phyloP scores from a whole-genome alignment of 2,113 vertebrate species.

The Glaucidium brasilianum region DNA sequence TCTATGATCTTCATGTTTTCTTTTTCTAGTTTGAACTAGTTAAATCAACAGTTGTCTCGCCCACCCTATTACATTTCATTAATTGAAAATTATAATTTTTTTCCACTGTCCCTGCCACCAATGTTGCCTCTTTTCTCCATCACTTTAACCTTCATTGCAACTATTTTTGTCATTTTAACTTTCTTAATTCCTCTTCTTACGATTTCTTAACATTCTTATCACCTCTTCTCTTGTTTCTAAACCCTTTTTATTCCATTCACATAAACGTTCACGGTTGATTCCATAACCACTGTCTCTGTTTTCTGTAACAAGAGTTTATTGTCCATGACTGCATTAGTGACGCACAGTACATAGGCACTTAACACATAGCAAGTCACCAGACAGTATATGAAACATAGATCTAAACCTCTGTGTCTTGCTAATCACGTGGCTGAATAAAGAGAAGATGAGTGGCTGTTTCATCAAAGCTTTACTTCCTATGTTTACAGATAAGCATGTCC shows the following conservation, averaged over 20 bases:
- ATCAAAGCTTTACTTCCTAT: neutral
- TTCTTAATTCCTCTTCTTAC: neutral
- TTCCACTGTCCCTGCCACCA: neutral
- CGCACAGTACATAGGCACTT: neutral
- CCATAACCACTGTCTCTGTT: neutral
- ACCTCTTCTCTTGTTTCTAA: neutral
- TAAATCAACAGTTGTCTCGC: neutral
- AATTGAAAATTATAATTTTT: neutral
- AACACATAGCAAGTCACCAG: neutral
- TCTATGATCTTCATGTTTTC: neutral
- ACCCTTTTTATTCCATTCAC: neutral
- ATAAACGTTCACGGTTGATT: neutral
- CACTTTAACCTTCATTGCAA: neutral
- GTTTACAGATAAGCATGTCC: neutral
- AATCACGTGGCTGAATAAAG: neutral
- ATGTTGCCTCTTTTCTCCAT: neutral
- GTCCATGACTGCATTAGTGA: neutral
- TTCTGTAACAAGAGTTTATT: neutral
- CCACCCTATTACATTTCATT: accelerated
- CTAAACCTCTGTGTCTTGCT: neutral
- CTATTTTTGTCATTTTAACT: neutral
- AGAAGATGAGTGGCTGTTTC: neutral
- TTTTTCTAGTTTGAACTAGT: neutral
- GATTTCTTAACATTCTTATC: too few species aligned
- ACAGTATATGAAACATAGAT: neutral